These are phyloP conservation scores for Parazoanthus swiftii DNA, from an alignment of 92 coral and sea anemone genomes.

Conservation along the genomic window DNA sequence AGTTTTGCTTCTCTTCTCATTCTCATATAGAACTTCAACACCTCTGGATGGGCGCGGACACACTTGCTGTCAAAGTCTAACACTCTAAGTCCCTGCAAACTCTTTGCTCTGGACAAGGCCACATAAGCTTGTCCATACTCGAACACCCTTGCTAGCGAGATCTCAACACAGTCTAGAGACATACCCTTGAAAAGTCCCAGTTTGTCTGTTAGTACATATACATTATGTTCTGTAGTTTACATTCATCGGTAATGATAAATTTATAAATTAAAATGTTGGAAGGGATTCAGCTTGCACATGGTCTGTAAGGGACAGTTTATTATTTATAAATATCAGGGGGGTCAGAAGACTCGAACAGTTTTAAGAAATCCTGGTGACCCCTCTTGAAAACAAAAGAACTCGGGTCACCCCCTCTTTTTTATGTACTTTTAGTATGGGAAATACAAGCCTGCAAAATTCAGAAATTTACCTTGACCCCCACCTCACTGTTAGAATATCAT, in stretches of 20 bases:
- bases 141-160: slow-evolving; percentile 90
- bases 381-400: background rate
- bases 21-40: slow-evolving; percentile 80
- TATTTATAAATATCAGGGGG: background rate
- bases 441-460: too few relatives aligned
- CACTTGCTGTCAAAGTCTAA: slow-evolving; percentile 91
- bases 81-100: slow-evolving; percentile 88
- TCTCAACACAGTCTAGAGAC: slow-evolving; percentile 97
- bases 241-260: too few relatives aligned
- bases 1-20: slow-evolving; percentile 67
- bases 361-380: too few relatives aligned
- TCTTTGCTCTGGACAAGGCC: slow-evolving; percentile 92
- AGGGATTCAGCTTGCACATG: background rate
- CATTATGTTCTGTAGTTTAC: background rate
- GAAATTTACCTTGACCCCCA: too few relatives aligned
- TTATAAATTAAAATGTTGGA: background rate
- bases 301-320: too few relatives aligned
- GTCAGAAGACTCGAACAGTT: too few relatives aligned
- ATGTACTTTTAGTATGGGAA: too few relatives aligned
- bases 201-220: background rate
- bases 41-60: slow-evolving; percentile 94
- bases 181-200: slow-evolving; percentile 70
- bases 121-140: slow-evolving; percentile 98
- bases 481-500: too few relatives aligned
- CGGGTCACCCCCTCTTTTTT: too few relatives aligned